phyloP scores from a whole-genome alignment of 2,113 vertebrate genomes.

The Sardina pilchardus region DNA sequence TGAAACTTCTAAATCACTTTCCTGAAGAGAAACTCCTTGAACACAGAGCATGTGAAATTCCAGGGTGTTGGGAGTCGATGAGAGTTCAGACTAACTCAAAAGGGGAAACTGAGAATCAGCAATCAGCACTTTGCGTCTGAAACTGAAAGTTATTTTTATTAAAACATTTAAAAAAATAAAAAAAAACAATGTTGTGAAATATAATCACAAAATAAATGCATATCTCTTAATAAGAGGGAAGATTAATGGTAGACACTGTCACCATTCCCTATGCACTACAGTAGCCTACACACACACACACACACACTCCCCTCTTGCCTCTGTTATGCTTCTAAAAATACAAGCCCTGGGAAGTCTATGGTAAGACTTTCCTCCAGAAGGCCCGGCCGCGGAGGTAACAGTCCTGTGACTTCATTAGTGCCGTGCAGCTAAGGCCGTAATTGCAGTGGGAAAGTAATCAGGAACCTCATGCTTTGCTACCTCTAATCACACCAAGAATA shows the following conservation, averaged over 20 bases:
- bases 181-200: not conserved
- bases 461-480: conserved; percentile 38
- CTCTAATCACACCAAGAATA: conserved; percentile 35
- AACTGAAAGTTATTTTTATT: too few relatives aligned
- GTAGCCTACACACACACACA: not conserved
- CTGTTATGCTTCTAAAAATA: conserved; percentile 65
- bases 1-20: not conserved
- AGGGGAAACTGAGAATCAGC: too few relatives aligned
- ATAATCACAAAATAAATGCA: not conserved
- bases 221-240: not conserved
- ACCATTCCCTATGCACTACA: not conserved
- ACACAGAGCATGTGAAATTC: too few relatives aligned
- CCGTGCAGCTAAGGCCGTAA: conserved; percentile 33
- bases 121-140: not conserved
- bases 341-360: conserved; percentile 45
- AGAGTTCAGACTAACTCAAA: too few relatives aligned
- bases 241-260: not conserved
- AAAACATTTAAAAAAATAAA: too few relatives aligned
- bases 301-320: conserved; percentile 40
- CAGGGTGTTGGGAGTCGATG: too few relatives aligned
- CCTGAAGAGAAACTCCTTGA: not conserved
- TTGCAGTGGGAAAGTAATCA: conserved; percentile 39
- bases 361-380: conserved; percentile 37
- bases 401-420: conserved; percentile 40
- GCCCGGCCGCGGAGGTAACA: conserved; percentile 40